Evolutionary conservation across 2,888 invertebrate genomes (phyloP), one percentile per base, ranked within the genome.

Genomic region (Nomada ferruginata): DNA sequence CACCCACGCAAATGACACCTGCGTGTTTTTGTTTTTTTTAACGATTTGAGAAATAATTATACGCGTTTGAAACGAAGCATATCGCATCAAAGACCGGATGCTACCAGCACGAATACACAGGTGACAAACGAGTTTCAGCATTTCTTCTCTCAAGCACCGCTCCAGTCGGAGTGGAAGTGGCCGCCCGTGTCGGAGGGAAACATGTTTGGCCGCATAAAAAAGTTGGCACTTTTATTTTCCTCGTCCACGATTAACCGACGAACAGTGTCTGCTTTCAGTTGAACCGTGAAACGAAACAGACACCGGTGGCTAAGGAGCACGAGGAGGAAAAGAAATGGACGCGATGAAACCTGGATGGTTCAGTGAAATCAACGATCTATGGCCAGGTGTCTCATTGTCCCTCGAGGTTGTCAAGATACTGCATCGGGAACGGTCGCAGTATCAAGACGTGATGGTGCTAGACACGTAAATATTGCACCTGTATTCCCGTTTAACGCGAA

Each of bases 341-440:
- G 93, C 94, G 64, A 92, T 98, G 76, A 95, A 95, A 89, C 95
- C 96, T 90, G 97, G 97, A 84, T 99, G 99, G 99, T 99, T 98
- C 93, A 97, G 97, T 86, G 99, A 99, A 95, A 95, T 97, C 23
- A 98, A 97, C 91, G 96, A 97, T 59, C 94, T 98, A 90, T 98
- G 98, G 98, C 97, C 98, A 0, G 98, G 98, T 0, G 97, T 98
- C 89, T 96, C 97, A 23, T 96, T 98, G 91, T 98, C 98, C 0
- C 94, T 99, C 82, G 95, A 98, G 95, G 96, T 98, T 0, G 96
- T 97, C 64, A 94, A 97, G 88, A 94, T 98, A 1, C 94, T 99
- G 0, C 96, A 97, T 92, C 94, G 96, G 2, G 97, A 97, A 92
- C 96, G 96, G 91, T 98, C 98, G 0, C 94, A 96, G 69, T 99